Conservation (phyloP, 2,888 invertebrate species). For the Pharmacophagus antenor region DNA sequence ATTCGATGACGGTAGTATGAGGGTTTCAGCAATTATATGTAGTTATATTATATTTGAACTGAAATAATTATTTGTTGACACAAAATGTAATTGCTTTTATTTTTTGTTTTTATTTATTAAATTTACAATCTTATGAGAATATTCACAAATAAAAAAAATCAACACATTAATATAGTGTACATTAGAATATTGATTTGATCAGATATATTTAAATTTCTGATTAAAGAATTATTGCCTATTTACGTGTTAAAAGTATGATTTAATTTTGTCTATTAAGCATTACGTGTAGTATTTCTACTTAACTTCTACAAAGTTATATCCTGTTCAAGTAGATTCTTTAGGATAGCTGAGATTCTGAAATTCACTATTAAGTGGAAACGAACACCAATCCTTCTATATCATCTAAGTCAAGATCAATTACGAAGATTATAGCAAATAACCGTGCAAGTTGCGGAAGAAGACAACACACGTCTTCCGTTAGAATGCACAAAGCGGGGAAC, state of each 20-base stretch:
- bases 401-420: conserved; percentile 42
- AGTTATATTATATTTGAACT: background rate
- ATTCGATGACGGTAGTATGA: conserved; percentile 36
- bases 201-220: no score
- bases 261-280: no score
- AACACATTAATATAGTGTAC: no score
- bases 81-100: no score
- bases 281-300: background rate
- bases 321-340: background rate
- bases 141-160: no score
- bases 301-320: background rate
- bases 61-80: no score
- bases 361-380: no score
- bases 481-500: conserved; percentile 47
- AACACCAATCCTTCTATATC: background rate
- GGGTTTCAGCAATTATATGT: background rate
- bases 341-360: background rate
- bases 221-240: no score
- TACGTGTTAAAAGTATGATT: no score
- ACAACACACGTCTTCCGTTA: conserved; percentile 58
- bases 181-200: no score
- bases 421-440: conserved; percentile 71
- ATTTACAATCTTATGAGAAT: no score
- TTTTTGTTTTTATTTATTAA: no score
- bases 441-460: conserved; percentile 59